A percentile compares a stretch with the other conserved stretches of the same genome.
phyloP scores from a whole-genome alignment of 2,797 vertebrate genomes.

The Girardinus metallicus region DNA sequence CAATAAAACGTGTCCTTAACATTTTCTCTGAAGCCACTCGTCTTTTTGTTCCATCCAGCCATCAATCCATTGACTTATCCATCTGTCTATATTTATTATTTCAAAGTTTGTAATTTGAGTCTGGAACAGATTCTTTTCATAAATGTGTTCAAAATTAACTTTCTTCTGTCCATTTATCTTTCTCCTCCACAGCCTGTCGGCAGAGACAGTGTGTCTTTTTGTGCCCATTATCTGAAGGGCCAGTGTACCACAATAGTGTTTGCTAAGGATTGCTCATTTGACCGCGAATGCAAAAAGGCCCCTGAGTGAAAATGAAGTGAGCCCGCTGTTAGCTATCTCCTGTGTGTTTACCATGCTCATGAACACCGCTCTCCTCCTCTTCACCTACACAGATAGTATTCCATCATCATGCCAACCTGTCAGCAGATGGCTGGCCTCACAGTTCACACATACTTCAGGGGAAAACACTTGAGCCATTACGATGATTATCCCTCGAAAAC shows the following conservation, averaged over 20 bases:
- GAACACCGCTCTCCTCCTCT: slow-evolving; percentile 22
- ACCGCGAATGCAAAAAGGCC: slow-evolving; percentile 62
- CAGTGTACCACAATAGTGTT: slow-evolving; percentile 41
- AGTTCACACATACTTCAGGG: slow-evolving; percentile 24
- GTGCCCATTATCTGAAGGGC: slow-evolving; percentile 61
- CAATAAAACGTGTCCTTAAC: slow-evolving; percentile 67
- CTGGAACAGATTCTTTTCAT: neutral
- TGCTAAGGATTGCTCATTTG: slow-evolving; percentile 58
- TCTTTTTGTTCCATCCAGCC: neutral
- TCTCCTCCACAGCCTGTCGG: neutral
- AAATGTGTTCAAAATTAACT: neutral
- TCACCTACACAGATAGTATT: slow-evolving; percentile 8
- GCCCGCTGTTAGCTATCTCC: slow-evolving; percentile 55
- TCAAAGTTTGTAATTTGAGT: neutral
- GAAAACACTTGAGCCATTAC: slow-evolving; percentile 5
- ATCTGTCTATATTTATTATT: neutral
- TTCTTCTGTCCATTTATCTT: neutral
- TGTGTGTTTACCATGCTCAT: slow-evolving; percentile 62
- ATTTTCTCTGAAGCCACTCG: slow-evolving; percentile 30
- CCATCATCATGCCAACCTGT: slow-evolving; percentile 27
- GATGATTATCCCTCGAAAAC: neutral
- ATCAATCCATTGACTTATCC: neutral
- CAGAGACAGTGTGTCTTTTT: neutral
- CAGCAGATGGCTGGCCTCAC: slow-evolving; percentile 38
- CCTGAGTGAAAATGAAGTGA: slow-evolving; percentile 68